Evolutionary conservation across 2,113 vertebrate species (phyloP).

Genomic region (Sceloporus undulatus): DNA sequence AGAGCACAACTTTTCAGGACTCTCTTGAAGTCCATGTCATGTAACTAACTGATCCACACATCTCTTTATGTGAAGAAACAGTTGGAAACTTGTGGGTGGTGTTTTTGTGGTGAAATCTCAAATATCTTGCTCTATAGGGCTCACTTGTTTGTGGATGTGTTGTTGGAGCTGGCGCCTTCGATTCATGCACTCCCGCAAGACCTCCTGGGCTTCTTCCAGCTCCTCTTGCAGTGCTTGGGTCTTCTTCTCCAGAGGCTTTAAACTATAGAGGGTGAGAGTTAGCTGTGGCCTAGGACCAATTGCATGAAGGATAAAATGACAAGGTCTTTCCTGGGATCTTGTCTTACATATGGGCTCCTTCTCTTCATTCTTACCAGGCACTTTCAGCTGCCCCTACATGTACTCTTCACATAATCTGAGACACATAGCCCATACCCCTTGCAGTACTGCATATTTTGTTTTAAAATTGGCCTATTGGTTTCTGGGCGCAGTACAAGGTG

Average conservation of each 20-base stretch:
- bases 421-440: neutral
- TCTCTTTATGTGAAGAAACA: neutral
- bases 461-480: neutral
- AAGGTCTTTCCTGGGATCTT: too few relatives aligned
- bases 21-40: neutral
- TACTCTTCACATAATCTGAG: neutral
- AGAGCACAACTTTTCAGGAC: neutral
- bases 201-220: constrained; percentile 17
- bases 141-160: constrained; percentile 23
- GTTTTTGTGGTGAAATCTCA: neutral
- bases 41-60: neutral
- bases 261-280: neutral
- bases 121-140: neutral
- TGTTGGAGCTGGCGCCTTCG: neutral
- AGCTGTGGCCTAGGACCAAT: neutral
- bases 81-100: too few relatives aligned
- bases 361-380: neutral
- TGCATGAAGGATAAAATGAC: too few relatives aligned
- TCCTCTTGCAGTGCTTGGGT: constrained; percentile 7
- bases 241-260: constrained; percentile 18
- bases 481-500: too few relatives aligned
- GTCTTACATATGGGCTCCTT: too few relatives aligned
- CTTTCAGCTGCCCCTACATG: neutral
- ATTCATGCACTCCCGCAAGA: constrained; percentile 1
- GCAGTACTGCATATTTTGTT: neutral